These are phyloP conservation scores for Amphibalanus amphitrite DNA, from an alignment of 1,140 invertebrate species.

Conservation along the genomic window DNA sequence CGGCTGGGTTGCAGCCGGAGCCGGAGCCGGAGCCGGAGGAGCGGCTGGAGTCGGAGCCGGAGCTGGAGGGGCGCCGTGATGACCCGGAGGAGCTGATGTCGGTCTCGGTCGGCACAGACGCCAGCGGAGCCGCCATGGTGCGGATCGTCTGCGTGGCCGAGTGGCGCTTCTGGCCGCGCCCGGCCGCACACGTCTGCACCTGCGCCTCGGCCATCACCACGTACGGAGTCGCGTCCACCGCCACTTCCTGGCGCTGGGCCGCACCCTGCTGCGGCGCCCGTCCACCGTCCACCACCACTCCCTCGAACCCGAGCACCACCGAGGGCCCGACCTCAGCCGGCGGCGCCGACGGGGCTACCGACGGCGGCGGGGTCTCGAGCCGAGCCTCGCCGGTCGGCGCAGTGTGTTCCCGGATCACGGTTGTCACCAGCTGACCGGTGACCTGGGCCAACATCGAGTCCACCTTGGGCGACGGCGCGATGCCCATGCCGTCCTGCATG, in stretches of 20 bases:
- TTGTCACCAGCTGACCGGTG: neutral
- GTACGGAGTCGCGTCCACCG: too few species aligned
- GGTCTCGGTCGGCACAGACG: neutral
- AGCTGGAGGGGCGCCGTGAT: neutral
- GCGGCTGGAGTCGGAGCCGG: neutral
- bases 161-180: neutral
- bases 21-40: neutral
- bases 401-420: neutral
- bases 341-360: too few species aligned
- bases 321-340: too few species aligned
- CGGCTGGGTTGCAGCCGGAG: neutral
- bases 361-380: too few species aligned
- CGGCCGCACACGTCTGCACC: constrained; percentile 4
- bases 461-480: neutral
- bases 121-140: constrained; percentile 5
- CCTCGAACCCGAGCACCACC: too few species aligned
- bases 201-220: constrained; percentile 3
- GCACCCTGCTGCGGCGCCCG: too few species aligned
- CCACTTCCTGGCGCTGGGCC: too few species aligned
- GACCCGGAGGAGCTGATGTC: neutral
- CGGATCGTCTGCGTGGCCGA: neutral
- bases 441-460: neutral
- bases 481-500: neutral
- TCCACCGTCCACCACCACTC: too few species aligned
- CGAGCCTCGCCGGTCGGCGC: too few species aligned